Base-by-base conservation (phyloP, 2,113 vertebrate species). In the Maccullochella peelii region DNA sequence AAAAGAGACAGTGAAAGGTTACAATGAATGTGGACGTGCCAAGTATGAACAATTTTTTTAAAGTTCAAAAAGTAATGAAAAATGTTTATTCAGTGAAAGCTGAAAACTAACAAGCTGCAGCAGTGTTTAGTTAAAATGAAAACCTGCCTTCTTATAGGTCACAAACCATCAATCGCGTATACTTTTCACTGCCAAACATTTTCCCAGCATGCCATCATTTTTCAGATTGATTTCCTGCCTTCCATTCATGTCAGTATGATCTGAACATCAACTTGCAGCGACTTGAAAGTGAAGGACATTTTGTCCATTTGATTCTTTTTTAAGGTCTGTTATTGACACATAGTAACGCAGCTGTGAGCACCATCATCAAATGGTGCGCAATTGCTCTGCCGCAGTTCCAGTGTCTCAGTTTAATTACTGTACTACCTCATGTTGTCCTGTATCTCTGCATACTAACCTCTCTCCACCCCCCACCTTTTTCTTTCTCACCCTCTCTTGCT, bases 1-100 rank as follows among this genome's bases (percentile, higher is more conserved):
- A 18, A 88, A 5, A 47, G 70, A 65, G 23, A 75, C 3, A 57
- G 50, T 38, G 30, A 71, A 27, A 44, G 25, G 52, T 86, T 59
- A 77, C 4, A 5, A 2, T 1, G 12, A 49, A 42, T 4, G 36
- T 20, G 52, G 54, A 75, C 25, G 1, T 9, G 20, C 42, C 7
- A 3, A 2, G 0, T 42, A 21, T 18, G 5, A 16, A 33, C n/a
- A 9, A 1, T 15, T 8, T 44, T 23, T 8, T 55, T 7, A 1
- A 57, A 42, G 23, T 14, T 40, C 2, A 54, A 44, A 30, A 20
- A 25, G 50, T n/a, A 16, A 25, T 23, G 15, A 65, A 7, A 16
- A 42, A 8, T 62, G 30, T 74, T 50, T 11, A 14, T 42, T 36
- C 1, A 15, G 40, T 40, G 67, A 71, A 8, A 47, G 40, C 14